Conservation (phyloP, 2,113 vertebrate species). For the Baryphthengus martii region DNA sequence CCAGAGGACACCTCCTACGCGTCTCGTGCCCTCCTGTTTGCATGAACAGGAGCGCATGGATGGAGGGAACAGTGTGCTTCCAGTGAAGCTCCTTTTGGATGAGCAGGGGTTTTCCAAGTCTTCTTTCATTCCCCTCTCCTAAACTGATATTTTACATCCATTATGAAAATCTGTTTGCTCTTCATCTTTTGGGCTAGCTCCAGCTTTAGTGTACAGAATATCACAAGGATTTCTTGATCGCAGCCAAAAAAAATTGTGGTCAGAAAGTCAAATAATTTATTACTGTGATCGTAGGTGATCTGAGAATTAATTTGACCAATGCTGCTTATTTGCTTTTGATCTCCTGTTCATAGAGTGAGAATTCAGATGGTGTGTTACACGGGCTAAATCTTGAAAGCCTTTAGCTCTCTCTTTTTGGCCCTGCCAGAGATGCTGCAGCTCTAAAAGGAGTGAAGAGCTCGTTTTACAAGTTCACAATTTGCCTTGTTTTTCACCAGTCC, state of each 20-base stretch:
- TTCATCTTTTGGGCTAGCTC: not conserved
- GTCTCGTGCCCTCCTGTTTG: not conserved
- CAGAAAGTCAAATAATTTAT: not conserved
- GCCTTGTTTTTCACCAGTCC: slow-evolving; percentile 19
- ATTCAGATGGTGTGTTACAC: not conserved
- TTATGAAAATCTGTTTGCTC: not conserved
- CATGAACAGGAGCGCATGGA: not conserved
- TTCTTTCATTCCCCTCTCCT: not conserved
- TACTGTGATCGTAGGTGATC: not conserved
- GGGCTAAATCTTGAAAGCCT: not conserved
- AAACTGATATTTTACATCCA: not conserved
- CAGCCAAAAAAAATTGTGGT: not conserved
- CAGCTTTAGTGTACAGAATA: not conserved
- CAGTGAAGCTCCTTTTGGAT: not conserved
- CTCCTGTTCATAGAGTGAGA: not conserved
- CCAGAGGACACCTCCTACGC: not conserved
- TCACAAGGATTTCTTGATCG: not conserved
- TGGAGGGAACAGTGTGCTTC: not conserved
- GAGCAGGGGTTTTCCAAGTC: not conserved
- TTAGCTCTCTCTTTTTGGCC: not conserved
- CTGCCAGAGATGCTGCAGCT: not conserved
- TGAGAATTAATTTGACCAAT: not conserved
- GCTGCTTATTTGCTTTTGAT: not conserved
- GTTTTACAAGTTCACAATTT: slow-evolving; percentile 13
- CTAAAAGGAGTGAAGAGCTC: not conserved